phyloP scores from a whole-genome alignment of 1,140 invertebrate species.

The Cydia fagiglandana region DNA sequence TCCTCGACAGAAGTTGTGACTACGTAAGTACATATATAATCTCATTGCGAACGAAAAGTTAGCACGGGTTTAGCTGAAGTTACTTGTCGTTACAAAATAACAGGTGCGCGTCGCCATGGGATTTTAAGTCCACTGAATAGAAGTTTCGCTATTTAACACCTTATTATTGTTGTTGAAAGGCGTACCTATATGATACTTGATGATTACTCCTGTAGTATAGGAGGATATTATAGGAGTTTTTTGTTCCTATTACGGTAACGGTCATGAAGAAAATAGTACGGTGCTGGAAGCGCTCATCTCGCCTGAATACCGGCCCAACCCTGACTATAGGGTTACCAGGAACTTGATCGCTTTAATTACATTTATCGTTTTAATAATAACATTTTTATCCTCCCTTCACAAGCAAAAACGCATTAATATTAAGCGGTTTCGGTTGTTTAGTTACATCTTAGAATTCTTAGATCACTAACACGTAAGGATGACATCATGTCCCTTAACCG shows the following conservation, averaged over 20 bases:
- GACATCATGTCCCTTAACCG: background rate
- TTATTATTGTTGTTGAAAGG: background rate
- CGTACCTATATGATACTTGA: background rate
- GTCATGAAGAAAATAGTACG: constrained; percentile 38
- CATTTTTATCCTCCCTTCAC: background rate
- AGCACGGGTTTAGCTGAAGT: constrained; percentile 1
- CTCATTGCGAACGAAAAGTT: background rate
- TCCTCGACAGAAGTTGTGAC: background rate
- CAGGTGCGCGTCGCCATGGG: too few relatives aligned
- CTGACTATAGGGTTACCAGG: constrained; percentile 36
- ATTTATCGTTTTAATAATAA: background rate
- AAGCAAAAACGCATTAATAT: background rate
- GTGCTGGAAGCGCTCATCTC: constrained; percentile 62
- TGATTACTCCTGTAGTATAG: background rate
- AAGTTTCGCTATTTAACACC: background rate
- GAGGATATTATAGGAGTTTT: constrained; percentile 44
- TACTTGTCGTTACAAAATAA: background rate
- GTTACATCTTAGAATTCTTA: background rate
- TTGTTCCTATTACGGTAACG: constrained; percentile 38
- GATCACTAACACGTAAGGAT: background rate
- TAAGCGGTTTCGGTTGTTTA: background rate
- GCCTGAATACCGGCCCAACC: constrained; percentile 65
- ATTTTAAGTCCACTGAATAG: background rate
- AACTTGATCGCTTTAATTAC: background rate
- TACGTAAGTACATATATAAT: background rate